A percentile compares a stretch with the other conserved stretches of the same genome.
These are phyloP conservation scores for Pseudolaguvia tuberculata DNA, from an alignment of 2,113 vertebrate genomes.

Conservation along the genomic window DNA sequence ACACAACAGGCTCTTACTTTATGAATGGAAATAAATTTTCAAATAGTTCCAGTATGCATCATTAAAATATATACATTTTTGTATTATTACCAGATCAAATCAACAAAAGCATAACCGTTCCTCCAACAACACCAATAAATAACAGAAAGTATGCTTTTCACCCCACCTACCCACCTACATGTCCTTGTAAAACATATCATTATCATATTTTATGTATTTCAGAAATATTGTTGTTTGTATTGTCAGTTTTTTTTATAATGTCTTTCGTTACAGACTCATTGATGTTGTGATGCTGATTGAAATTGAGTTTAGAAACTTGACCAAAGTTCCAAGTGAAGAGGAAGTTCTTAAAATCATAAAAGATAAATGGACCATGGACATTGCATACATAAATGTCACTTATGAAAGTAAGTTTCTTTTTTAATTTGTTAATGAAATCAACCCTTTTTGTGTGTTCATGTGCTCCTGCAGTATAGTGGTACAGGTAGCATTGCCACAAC, in stretches of 20 bases:
- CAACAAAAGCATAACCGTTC: not conserved
- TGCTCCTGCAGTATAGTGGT: not conserved
- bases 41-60: not conserved
- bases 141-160: not conserved
- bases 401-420: not conserved
- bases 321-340: not conserved
- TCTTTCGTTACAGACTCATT: not conserved
- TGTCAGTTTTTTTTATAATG: not conserved
- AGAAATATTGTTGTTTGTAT: not conserved
- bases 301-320: not conserved
- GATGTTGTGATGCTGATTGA: not conserved
- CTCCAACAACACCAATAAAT: not conserved
- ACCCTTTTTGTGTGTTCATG: not conserved
- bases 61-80: not conserved
- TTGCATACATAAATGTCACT: not conserved
- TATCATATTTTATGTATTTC: too few relatives aligned
- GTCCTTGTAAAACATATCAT: too few relatives aligned
- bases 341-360: not conserved
- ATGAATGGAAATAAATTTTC: not conserved
- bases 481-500: not conserved
- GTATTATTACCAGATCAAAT: not conserved
- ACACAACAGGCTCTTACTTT: too few relatives aligned
- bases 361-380: not conserved
- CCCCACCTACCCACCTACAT: not conserved
- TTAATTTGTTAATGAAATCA: not conserved